Evolutionary conservation across 2,797 vertebrate genomes (phyloP), one percentile per base, ranked within the genome.

Genomic region (Sternarchorhynchus goeldii): DNA sequence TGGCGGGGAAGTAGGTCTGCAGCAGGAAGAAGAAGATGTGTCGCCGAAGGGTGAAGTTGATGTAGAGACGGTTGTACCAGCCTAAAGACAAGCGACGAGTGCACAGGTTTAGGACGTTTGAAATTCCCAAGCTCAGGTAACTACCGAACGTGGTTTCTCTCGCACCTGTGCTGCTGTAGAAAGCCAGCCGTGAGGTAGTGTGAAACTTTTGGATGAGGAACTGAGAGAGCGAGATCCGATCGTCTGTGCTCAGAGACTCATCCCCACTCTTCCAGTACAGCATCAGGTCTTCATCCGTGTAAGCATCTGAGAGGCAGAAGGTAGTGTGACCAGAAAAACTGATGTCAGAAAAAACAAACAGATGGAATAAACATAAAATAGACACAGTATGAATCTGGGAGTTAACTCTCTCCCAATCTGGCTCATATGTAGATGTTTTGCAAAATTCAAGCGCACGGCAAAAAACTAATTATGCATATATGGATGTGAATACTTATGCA

Each of bases 11-110:
- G 76, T 98, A 99, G 0, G 96, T 98, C 88, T 99, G 97, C 20
- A 99, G 94, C 89, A 99, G 86, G 91, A 99, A 99, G 92, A 99
- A 98, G 92, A 98, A 98, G 90, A 99, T 99, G 92, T 98, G 96
- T 1, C 96, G 92, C 0, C 92, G 93, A 75, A 99, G 80, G 0
- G 96, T 98, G 92, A 99, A 99, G 88, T 95, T 98, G 88, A 99
- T 98, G 81, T 97, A 98, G 36, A 99, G 94, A 6, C 97, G 95
- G 85, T 99, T 99, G 91, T 98, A 99, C 96, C 96, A 98, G 36
- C 97, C 97, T 99, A 89, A 36, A 80, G 79, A 87, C n/a, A 78
- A 7, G 41, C 21, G 50, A 36, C 1, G 18, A 8, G 56, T 12
- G 64, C 18, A 62, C 4, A n/a, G 21, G 29, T 7, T 45, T 12